Base-by-base conservation (phyloP, 2,888 invertebrate genomes). In the Heliconius aoede region DNA sequence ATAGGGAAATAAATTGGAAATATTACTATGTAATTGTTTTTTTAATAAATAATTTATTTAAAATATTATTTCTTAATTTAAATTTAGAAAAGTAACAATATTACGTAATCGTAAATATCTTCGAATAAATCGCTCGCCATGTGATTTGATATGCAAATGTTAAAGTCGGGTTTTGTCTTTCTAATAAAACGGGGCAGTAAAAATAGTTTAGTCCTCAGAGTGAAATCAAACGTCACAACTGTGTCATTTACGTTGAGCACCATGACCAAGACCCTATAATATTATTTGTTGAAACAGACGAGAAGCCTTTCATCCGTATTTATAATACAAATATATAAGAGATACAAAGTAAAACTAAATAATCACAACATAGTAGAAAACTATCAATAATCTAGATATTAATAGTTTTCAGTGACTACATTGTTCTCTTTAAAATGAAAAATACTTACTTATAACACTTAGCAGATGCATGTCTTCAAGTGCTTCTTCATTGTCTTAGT, bases 281-380 rank as follows among this genome's bases (percentile, higher is more conserved):
- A 55, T n/a, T 55, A n/a, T n/a, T 55, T n/a, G n/a, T n/a, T 55
- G 1, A 30, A 24, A n/a, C 36, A 55, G 2, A n/a, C 21, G n/a
- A 30, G 68, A 30, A 51, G 46, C 68, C 68, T 68, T n/a, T 51
- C 68, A 68, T 51, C 28, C 51, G 26, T 40, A 40, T 15, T 55
- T 8, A 55, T 55, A 51, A 26, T 51, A 51, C 21, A 7, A 51
- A 11, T 28, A 1, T 5, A 55, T 69, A 69, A 55, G 32, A 32
- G 55, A 55, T 69, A 69, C 55, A 32, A 55, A 55, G 69, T 69
- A 55, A 69, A 69, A 55, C 15, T 15, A n/a, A 69, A 69, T 32
- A 55, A 69, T 24, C 55, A 51, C 8, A 15, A 51, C 69, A 69
- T 24, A 30, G 69, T 69, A 55, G 36, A 13, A 51, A 30, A 30